A percentile compares a stretch with the other conserved stretches of the same genome.
Conservation (phyloP, 1,140 invertebrate species). For the Ceratina australensis region DNA sequence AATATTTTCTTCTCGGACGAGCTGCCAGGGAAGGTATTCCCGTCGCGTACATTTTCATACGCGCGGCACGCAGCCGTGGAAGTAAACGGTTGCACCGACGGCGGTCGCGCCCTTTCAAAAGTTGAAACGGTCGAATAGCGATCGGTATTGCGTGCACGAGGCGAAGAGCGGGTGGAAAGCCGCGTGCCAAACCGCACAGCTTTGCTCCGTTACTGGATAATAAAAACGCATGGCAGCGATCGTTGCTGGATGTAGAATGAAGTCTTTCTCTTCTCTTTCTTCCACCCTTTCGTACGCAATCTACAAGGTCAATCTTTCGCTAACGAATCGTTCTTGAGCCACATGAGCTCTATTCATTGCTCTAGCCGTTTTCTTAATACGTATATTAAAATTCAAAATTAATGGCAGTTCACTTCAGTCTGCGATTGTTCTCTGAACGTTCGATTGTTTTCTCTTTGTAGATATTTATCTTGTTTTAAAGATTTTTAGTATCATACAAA, state of each 20-base stretch:
- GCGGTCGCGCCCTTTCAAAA: background rate
- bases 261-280: too few species aligned
- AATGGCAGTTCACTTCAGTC: too few species aligned
- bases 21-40: background rate
- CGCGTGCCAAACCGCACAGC: slow-evolving; percentile 2
- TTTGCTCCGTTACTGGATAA: background rate
- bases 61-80: background rate
- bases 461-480: too few species aligned
- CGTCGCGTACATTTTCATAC: background rate
- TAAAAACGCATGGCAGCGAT: background rate
- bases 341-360: too few species aligned
- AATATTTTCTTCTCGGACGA: background rate
- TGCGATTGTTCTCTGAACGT: too few species aligned
- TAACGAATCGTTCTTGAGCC: too few species aligned
- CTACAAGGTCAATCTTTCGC: too few species aligned
- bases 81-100: background rate
- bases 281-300: background rate
- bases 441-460: too few species aligned
- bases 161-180: background rate
- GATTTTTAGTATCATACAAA: too few species aligned
- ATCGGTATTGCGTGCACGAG: background rate
- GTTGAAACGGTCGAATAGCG: background rate
- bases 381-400: too few species aligned
- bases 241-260: background rate
- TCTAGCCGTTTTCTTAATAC: too few species aligned